These are phyloP conservation scores for Equus przewalskii DNA, from an alignment of 2,113 vertebrate genomes.

Conservation along the genomic window DNA sequence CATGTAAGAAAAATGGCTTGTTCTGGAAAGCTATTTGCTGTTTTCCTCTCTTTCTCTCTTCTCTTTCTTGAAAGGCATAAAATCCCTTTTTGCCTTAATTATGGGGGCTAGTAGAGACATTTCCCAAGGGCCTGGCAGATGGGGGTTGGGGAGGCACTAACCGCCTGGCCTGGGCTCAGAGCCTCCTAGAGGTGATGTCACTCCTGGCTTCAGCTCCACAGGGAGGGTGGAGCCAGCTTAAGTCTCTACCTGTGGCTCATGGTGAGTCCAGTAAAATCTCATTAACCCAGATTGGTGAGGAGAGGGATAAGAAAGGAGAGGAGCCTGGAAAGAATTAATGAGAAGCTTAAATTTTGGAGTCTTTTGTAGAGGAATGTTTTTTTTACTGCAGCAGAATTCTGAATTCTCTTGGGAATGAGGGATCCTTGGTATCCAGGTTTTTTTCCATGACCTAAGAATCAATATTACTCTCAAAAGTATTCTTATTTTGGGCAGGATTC, in stretches of 20 bases:
- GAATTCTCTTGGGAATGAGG: slow-evolving; percentile 44
- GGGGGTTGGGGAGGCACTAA: background rate
- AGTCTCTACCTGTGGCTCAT: slow-evolving; percentile 76
- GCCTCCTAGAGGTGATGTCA: slow-evolving; percentile 78
- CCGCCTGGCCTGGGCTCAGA: background rate
- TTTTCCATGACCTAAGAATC: background rate
- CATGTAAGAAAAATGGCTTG: slow-evolving; percentile 15
- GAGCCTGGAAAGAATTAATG: slow-evolving; percentile 63
- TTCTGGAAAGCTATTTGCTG: slow-evolving; percentile 49
- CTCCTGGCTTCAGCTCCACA: slow-evolving; percentile 55
- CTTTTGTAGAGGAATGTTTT: slow-evolving; percentile 2
- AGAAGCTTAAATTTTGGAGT: slow-evolving; percentile 1
- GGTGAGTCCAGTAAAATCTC: slow-evolving; percentile 69
- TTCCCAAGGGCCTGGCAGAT: slow-evolving; percentile 46
- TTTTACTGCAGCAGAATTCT: slow-evolving; percentile 2
- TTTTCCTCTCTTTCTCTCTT: slow-evolving; percentile 37
- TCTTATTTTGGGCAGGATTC: slow-evolving; percentile 29
- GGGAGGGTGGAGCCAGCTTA: slow-evolving; percentile 61
- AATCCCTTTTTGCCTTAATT: slow-evolving; percentile 71
- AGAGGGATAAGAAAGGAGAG: background rate
- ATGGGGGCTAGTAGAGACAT: slow-evolving; percentile 78
- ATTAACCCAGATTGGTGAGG: slow-evolving; percentile 12
- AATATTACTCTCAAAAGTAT: background rate
- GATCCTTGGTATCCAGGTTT: background rate
- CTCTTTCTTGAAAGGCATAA: slow-evolving; percentile 75